Percentiles rank a stretch among this genome's conserved stretches.
Conservation (phyloP, 64 coral and sea anemone genomes). For the Exaiptasia diaphana region DNA sequence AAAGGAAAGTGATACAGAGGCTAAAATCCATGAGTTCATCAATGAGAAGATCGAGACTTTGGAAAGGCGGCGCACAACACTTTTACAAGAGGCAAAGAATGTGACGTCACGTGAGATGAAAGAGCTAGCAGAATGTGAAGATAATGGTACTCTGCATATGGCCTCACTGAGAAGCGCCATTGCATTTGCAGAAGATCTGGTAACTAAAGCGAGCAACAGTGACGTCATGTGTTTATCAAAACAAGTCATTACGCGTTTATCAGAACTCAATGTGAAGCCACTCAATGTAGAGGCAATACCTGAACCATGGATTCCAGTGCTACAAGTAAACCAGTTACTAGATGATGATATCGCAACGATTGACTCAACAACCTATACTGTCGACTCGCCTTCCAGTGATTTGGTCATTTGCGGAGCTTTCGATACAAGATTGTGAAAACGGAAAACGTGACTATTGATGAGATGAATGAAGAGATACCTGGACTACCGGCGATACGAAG, state of each 20-base stretch:
- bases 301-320: too few species aligned
- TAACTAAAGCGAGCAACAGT: neutral
- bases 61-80: neutral
- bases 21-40: neutral
- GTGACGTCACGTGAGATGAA: neutral
- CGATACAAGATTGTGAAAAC: too few species aligned
- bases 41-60: neutral
- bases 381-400: too few species aligned
- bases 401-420: too few species aligned
- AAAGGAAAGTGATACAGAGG: neutral
- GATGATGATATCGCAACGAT: too few species aligned
- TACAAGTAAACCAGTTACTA: too few species aligned
- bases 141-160: neutral
- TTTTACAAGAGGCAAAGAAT: neutral
- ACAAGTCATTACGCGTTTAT: neutral
- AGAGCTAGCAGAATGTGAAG: neutral
- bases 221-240: neutral
- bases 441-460: too few species aligned
- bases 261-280: neutral
- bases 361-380: too few species aligned
- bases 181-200: neutral
- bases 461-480: too few species aligned
- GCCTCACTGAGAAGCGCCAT: neutral
- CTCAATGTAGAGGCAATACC: neutral
- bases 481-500: too few species aligned